Percentiles rank a stretch among this genome's conserved stretches.
Conservation (phyloP, 2,888 invertebrate species). For the Nesidiocoris tenuis region DNA sequence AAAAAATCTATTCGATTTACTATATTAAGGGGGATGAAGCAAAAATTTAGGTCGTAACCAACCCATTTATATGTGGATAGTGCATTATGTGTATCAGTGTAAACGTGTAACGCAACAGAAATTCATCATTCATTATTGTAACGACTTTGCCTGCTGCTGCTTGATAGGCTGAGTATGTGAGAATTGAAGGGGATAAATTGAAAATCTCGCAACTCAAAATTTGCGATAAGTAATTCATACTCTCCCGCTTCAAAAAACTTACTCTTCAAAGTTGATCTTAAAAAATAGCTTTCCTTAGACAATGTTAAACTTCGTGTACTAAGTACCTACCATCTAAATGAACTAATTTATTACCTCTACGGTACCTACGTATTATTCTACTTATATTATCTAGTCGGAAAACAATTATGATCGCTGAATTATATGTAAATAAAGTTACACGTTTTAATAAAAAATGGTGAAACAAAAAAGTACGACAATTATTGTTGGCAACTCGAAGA, state of each 20-base stretch:
- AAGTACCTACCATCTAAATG: constrained; percentile 27
- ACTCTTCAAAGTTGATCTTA: constrained; percentile 28
- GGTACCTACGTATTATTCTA: constrained; percentile 32
- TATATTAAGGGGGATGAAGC: too few species aligned
- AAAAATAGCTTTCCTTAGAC: constrained; percentile 3
- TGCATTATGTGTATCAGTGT: constrained; percentile 42
- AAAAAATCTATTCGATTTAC: too few species aligned
- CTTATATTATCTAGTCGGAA: constrained; percentile 25
- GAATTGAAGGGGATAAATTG: constrained; percentile 39
- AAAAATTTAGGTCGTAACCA: constrained; percentile 7
- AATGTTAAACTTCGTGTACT: constrained; percentile 16
- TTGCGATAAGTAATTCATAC: constrained; percentile 14
- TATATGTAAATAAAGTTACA: background rate
- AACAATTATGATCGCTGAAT: background rate
- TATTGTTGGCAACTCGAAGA: background rate
- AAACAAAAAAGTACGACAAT: constrained; percentile 15
- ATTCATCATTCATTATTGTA: constrained; percentile 11
- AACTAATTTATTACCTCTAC: constrained; percentile 36
- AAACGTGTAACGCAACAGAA: constrained; percentile 42
- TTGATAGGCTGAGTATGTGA: constrained; percentile 47
- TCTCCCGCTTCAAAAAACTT: constrained; percentile 38
- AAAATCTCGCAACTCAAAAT: constrained; percentile 12
- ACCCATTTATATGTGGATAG: constrained; percentile 36
- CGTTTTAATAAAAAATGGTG: background rate
- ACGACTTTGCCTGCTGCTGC: constrained; percentile 31